Percentiles rank a stretch among this genome's conserved stretches.
Evolutionary conservation across 1,140 invertebrate species (phyloP).

Genomic region (Leptopilina clavipes): DNA sequence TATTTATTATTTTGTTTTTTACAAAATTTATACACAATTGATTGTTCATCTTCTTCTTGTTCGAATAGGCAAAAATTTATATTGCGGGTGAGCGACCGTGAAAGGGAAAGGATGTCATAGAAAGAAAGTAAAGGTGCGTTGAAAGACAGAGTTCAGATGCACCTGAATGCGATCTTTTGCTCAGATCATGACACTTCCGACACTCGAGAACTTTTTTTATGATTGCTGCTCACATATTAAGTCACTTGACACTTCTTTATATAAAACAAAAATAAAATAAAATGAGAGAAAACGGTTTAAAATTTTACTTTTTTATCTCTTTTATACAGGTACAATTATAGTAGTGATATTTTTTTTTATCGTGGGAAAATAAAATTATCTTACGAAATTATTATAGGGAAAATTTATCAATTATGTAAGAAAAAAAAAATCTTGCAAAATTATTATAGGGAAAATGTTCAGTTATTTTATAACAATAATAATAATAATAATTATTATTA

Average conservation of each 20-base stretch:
- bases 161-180: conserved; percentile 44
- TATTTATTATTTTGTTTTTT: no score
- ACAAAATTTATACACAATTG: no score
- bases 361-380: no score
- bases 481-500: no score
- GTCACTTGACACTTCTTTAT: neutral
- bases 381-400: no score
- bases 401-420: no score
- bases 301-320: neutral
- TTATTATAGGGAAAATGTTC: no score
- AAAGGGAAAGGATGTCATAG: conserved; percentile 56
- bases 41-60: neutral
- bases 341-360: no score
- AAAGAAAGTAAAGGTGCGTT: conserved; percentile 53
- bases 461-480: no score
- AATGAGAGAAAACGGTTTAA: neutral
- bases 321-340: no score
- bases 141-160: neutral
- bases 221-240: neutral
- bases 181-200: conserved; percentile 34
- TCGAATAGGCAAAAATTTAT: neutral
- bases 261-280: neutral
- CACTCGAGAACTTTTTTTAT: neutral
- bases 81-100: conserved; percentile 39
- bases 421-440: no score